These are phyloP conservation scores for Dolichotis patagonum DNA, from an alignment of 2,113 vertebrate species.

Conservation along the genomic window DNA sequence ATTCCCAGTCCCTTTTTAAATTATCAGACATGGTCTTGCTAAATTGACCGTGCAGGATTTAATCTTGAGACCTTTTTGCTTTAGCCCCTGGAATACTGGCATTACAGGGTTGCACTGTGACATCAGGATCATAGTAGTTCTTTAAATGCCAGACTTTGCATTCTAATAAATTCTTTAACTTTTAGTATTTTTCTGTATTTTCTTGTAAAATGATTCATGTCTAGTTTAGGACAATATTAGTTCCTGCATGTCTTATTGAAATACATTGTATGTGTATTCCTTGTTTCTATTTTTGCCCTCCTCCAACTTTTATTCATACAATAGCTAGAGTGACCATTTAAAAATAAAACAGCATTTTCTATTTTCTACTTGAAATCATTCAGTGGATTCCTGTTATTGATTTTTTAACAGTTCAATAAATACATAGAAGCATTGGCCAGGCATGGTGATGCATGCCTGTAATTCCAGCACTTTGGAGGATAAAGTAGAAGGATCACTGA, in stretches of 20 bases:
- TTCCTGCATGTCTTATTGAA: background rate
- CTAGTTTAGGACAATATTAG: background rate
- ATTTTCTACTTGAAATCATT: background rate
- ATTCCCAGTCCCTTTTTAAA: background rate
- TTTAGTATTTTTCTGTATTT: background rate
- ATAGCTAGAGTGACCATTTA: background rate
- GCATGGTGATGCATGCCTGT: background rate
- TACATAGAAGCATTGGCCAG: background rate
- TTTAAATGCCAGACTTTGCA: background rate
- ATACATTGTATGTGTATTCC: background rate
- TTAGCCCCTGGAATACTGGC: background rate
- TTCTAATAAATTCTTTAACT: background rate
- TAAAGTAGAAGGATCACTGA: background rate
- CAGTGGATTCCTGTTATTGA: background rate
- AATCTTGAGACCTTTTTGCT: background rate
- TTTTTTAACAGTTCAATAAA: conserved; percentile 20
- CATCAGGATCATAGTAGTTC: background rate
- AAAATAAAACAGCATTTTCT: background rate
- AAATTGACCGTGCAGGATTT: background rate
- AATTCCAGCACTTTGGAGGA: background rate
- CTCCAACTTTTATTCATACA: background rate
- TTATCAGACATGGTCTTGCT: background rate
- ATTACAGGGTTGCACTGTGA: background rate
- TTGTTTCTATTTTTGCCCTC: background rate
- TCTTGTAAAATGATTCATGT: background rate